Base-by-base conservation (phyloP, 2,888 invertebrate genomes). In the Polyommatus iphigenia region DNA sequence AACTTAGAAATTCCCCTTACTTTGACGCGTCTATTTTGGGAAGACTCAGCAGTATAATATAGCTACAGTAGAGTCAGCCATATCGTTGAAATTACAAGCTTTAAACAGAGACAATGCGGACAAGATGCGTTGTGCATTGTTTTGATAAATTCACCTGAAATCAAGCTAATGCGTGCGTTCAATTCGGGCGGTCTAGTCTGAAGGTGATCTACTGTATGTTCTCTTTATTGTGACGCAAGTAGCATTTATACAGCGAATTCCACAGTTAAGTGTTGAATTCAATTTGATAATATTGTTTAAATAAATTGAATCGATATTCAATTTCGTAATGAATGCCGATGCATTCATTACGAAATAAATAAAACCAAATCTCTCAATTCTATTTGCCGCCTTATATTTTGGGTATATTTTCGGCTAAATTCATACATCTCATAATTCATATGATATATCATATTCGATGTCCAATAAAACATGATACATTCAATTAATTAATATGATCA, bases 241-340 rank as follows among this genome's bases (percentile, higher is more conserved):
- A 77, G 46, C 57, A 62, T 71, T 20, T 59, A 72, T 29, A 29
- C 29, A 67, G 13, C 54, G 18, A 78, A 76, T 78, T 77, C 78
- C 67, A 77, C 59, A 57, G 10, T 10, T 32, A 24, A 24, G 24
- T 32, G 29, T 29, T 24, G 24, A 62, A 67, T 32, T 29, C 32
- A 67, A 29, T 15, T 67, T 67, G n/a, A n/a, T n/a, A 2, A 24
- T 2, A 67, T 50, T 18, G 32, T 29, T 29, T 32, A 67, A 29
- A 20, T 24, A 6, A 67, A 67, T 67, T 67, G 67, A 18, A 15
- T 15, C 5, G 29, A n/a, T n/a, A n/a, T n/a, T n/a, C n/a, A n/a
- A n/a, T n/a, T n/a, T n/a, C n/a, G n/a, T n/a, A n/a, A n/a, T n/a
- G n/a, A n/a, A n/a, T n/a, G n/a, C n/a, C n/a, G n/a, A n/a, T n/a